Percentiles rank a stretch among this genome's conserved stretches.
These are phyloP conservation scores for Acropora yongei DNA, from an alignment of 64 coral and sea anemone genomes.

Conservation along the genomic window DNA sequence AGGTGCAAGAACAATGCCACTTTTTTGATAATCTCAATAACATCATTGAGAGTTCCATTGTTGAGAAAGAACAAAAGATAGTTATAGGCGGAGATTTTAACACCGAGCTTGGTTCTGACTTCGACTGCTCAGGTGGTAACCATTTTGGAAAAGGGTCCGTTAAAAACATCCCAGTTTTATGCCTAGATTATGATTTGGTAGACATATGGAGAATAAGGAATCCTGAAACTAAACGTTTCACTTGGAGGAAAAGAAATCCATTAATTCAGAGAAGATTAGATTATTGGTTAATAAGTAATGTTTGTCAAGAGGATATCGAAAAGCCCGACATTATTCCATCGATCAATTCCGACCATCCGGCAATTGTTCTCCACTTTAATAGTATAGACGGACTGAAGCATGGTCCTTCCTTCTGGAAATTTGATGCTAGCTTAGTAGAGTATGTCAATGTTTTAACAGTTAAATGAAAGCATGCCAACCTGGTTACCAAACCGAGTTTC, in stretches of 20 bases:
- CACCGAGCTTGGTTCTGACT: background rate
- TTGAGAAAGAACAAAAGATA: background rate
- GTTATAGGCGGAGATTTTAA: slow-evolving; percentile 38
- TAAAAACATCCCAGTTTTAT: slow-evolving; percentile 7
- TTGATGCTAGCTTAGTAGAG: slow-evolving; percentile 13
- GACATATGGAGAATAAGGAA: slow-evolving; percentile 29
- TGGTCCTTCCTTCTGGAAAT: slow-evolving; percentile 42
- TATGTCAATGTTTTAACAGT: slow-evolving; percentile 21
- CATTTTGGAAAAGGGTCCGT: background rate
- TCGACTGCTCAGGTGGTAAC: slow-evolving; percentile 19
- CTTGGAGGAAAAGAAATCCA: slow-evolving; percentile 5
- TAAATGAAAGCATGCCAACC: slow-evolving; percentile 14
- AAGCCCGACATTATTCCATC: slow-evolving; percentile 4
- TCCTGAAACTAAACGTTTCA: slow-evolving; percentile 7
- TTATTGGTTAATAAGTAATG: slow-evolving; percentile 1
- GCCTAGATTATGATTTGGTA: background rate
- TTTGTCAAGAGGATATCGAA: slow-evolving; percentile 18
- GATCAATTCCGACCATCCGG: slow-evolving; percentile 15
- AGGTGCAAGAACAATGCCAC: background rate
- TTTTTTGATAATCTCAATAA: background rate
- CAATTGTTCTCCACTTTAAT: background rate
- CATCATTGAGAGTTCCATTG: background rate
- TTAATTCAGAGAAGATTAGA: background rate
- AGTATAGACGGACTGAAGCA: background rate
- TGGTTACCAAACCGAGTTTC: background rate